Base-by-base conservation (phyloP, 2,888 invertebrate genomes). In the Galeopsomyia nigrocyanea region DNA sequence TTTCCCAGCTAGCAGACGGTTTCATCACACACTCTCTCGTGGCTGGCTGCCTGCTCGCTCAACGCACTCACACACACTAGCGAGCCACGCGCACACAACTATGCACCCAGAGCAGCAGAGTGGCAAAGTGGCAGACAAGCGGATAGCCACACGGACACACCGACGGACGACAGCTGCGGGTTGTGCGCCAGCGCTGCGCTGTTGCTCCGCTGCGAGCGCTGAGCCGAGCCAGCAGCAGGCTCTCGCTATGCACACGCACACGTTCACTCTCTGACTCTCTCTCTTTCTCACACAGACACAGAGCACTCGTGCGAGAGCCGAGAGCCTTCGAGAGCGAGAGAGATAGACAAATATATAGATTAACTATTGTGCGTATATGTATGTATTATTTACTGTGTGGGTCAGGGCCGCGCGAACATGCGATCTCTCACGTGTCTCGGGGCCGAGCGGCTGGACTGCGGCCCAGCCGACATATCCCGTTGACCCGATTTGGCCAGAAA, bases 1-100 rank as follows among this genome's bases (percentile, higher is more conserved):
- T 77, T 72, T 70, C 75, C 65, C 60, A 64, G 66, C 72, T 75
- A 75, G 75, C 75, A 75, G 75, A 75, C 75, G 73, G 75, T 75
- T 75, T 75, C 75, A 75, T 75, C 75, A 75, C 75, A 63, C 75
- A 53, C 53, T 68, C 71, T 71, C 67, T 71, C 74, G 10, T 39
- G 9, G 58, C 31, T 56, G 53, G 55, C 67, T 58, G 56, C 66
- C 66, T 65, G 57, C 61, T 53, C 53, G n/a, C 22, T 16, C 55
- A 1, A 21, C 55, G 14, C 19, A n/a, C 51, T 22, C 66, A 46
- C 46, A 68, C 68, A 39, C 67, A 26, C 5, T 26, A 26, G 26
- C 9, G 16, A 17, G 56, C 56, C 61, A 39, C 67, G 31, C 67
- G 31, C 67, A 31, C 68, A 60, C 49, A 47, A 39, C 16, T 46